Conservation (phyloP, 2,888 invertebrate species). For the Caenorhabditis sinica region DNA sequence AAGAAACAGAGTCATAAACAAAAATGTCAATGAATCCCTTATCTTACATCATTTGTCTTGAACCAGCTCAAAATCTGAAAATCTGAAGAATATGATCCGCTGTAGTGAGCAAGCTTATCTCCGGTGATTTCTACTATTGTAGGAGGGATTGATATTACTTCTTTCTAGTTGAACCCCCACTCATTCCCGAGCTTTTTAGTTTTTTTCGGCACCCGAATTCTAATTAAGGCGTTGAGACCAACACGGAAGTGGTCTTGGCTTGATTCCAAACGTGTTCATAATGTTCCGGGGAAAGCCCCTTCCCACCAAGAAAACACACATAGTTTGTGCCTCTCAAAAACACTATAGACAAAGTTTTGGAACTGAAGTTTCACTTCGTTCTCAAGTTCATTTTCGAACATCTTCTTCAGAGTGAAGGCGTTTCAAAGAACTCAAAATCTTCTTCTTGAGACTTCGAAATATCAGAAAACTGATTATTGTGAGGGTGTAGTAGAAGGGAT, state of each 20-base stretch:
- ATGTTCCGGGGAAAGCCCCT: constrained; percentile 13
- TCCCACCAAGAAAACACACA: neutral
- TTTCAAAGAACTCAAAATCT: neutral
- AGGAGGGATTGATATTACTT: neutral
- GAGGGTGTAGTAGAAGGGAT: neutral
- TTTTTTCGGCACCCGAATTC: constrained; percentile 1
- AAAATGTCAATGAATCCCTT: constrained; percentile 20
- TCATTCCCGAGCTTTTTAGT: neutral
- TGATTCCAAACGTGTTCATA: constrained; percentile 25
- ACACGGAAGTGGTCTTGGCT: constrained; percentile 26
- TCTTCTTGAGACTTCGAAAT: neutral
- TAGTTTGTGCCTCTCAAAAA: constrained; percentile 11
- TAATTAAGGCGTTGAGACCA: constrained; percentile 27
- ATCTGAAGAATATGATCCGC: constrained; percentile 1
- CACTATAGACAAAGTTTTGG: constrained; percentile 5
- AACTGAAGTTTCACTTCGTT: neutral
- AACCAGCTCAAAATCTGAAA: constrained; percentile 15
- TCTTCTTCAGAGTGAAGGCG: neutral
- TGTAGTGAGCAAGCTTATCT: constrained; percentile 3
- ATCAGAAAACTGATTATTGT: constrained; percentile 6
- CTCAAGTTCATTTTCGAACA: neutral
- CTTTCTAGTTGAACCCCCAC: constrained; percentile 1
- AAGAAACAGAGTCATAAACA: neutral
- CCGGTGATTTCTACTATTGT: neutral
- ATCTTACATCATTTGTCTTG: constrained; percentile 17